Percentiles rank a stretch among this genome's conserved stretches.
Evolutionary conservation across 1,140 invertebrate species (phyloP).

Genomic region (Drosophila orosa): DNA sequence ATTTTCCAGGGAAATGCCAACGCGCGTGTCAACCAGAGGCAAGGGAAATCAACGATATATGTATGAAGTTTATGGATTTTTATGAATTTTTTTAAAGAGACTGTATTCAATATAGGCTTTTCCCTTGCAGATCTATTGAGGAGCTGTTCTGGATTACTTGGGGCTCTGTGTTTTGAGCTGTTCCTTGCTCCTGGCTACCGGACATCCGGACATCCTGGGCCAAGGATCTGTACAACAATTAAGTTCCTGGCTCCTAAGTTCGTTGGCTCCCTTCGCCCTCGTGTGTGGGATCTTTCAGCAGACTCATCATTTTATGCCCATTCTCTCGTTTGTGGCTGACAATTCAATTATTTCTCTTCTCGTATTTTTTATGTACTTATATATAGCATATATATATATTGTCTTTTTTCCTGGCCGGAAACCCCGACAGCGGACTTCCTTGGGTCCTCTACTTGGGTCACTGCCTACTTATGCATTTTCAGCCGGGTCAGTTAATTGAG

Average conservation of each 20-base stretch:
- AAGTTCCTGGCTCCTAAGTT: slow-evolving; percentile 39
- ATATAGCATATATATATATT: neutral
- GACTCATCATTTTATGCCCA: slow-evolving; percentile 23
- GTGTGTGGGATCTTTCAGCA: slow-evolving; percentile 31
- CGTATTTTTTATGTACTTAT: neutral
- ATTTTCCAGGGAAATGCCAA: slow-evolving; percentile 34
- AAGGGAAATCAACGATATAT: slow-evolving; percentile 4
- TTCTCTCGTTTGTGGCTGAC: slow-evolving; percentile 16
- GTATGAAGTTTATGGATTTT: slow-evolving; percentile 4
- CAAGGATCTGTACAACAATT: slow-evolving; percentile 25
- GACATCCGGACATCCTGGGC: slow-evolving; percentile 34
- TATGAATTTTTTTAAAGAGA: neutral
- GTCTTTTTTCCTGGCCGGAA: slow-evolving; percentile 56
- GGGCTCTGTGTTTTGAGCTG: neutral
- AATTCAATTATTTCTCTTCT: slow-evolving; percentile 37
- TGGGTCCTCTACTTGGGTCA: slow-evolving; percentile 25
- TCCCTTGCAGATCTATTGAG: neutral
- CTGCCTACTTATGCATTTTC: slow-evolving; percentile 64
- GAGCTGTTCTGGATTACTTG: no score
- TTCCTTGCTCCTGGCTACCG: slow-evolving; percentile 14
- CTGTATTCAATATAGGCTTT: neutral
- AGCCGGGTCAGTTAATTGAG: slow-evolving; percentile 64
- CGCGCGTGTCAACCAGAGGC: slow-evolving; percentile 24
- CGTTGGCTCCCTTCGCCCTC: slow-evolving; percentile 4
- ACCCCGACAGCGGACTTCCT: slow-evolving; percentile 45